Conservation (phyloP, 1,140 invertebrate genomes). For the Psix sp. region DNA sequence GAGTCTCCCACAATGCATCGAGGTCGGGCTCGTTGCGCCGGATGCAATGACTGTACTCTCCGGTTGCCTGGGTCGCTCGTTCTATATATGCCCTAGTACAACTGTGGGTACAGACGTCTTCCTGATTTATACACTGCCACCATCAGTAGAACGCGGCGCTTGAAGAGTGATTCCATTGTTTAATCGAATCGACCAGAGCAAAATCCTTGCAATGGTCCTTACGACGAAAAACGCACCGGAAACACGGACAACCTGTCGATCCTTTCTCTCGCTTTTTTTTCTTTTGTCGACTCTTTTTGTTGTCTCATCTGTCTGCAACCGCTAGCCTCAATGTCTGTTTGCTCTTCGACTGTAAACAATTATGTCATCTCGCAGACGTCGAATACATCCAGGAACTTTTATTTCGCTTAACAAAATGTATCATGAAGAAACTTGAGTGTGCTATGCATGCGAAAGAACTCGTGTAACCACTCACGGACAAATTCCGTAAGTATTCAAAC, state of each 20-base stretch:
- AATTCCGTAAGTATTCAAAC: constrained; percentile 4
- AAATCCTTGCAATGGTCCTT: constrained; percentile 40
- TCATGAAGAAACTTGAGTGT: constrained; percentile 20
- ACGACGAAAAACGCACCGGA: constrained; percentile 50
- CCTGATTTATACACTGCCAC: constrained; percentile 76
- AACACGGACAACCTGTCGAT: constrained; percentile 48
- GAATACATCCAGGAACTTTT: constrained; percentile 17
- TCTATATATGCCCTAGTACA: constrained; percentile 61
- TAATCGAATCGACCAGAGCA: constrained; percentile 67
- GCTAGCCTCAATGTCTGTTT: constrained; percentile 3
- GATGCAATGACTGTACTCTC: constrained; percentile 67
- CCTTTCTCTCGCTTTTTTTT: constrained; percentile 12
- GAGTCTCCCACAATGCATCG: constrained; percentile 73
- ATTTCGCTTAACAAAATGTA: constrained; percentile 18
- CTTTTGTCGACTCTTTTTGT: constrained; percentile 22
- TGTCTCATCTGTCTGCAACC: background rate
- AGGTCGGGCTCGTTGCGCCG: constrained; percentile 68
- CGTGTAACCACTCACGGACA: constrained; percentile 17
- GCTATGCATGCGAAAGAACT: constrained; percentile 34
- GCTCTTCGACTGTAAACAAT: constrained; percentile 18
- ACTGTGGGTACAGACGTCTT: constrained; percentile 71
- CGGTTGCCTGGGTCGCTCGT: constrained; percentile 58
- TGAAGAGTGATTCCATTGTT: constrained; percentile 69
- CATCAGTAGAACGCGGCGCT: constrained; percentile 63
- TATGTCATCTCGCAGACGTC: constrained; percentile 33